A percentile compares a stretch with the other conserved stretches of the same genome.
These are phyloP conservation scores for Lipophrys pholis DNA, from an alignment of 2,113 vertebrate species.

Conservation along the genomic window DNA sequence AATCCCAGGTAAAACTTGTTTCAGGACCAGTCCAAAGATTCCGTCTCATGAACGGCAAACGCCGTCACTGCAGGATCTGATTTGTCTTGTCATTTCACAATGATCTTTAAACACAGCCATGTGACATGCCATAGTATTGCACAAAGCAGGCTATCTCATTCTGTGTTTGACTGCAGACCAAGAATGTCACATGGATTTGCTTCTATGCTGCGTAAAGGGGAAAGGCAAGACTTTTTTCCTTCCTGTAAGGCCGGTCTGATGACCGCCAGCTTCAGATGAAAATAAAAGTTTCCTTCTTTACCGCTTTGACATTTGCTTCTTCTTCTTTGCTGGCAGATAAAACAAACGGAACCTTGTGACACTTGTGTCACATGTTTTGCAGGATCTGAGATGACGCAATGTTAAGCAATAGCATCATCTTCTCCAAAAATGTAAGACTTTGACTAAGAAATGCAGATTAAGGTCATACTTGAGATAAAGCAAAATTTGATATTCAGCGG, in stretches of 20 bases:
- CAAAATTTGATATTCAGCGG: too few species aligned
- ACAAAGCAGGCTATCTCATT: background rate
- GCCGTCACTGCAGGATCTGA: background rate
- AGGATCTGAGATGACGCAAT: background rate
- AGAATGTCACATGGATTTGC: slow-evolving; percentile 39
- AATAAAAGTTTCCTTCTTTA: background rate
- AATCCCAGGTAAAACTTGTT: slow-evolving; percentile 54
- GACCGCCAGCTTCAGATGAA: slow-evolving; percentile 17
- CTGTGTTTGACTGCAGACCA: background rate
- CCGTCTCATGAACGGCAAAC: background rate
- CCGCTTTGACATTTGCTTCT: background rate
- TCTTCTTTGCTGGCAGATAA: slow-evolving; percentile 4
- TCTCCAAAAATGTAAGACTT: too few species aligned
- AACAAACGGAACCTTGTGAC: slow-evolving; percentile 42
- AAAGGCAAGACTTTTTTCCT: slow-evolving; percentile 11
- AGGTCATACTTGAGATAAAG: too few species aligned
- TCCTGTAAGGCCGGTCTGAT: slow-evolving; percentile 47
- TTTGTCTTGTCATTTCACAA: background rate
- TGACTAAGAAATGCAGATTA: too few species aligned
- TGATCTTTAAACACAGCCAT: background rate
- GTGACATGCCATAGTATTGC: slow-evolving; percentile 25
- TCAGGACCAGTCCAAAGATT: background rate
- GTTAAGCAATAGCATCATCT: slow-evolving; percentile 1
- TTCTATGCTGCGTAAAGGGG: background rate
- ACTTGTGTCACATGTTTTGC: slow-evolving; percentile 16